Conservation (phyloP, 1,140 invertebrate genomes). For the Camponotus floridanus region DNA sequence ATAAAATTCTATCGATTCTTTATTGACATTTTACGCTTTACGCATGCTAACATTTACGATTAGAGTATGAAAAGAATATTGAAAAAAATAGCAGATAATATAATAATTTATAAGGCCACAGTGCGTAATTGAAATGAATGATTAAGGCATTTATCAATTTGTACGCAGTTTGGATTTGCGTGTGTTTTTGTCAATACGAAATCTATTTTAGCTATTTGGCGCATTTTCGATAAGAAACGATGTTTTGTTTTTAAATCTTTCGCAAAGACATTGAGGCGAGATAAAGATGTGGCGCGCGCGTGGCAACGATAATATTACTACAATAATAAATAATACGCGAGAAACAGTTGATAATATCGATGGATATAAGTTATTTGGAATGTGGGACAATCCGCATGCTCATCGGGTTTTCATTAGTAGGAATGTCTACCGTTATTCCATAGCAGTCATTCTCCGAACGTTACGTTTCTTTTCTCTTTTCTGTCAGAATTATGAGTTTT, state of each 20-base stretch:
- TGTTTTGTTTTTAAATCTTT: slow-evolving; percentile 20
- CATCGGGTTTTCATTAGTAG: neutral
- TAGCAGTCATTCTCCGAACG: slow-evolving; percentile 31
- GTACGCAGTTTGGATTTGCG: neutral
- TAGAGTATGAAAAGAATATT: neutral
- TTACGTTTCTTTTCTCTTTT: slow-evolving; percentile 39
- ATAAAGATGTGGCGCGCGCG: slow-evolving; percentile 24
- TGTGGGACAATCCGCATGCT: slow-evolving; percentile 15
- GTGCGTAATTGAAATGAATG: neutral
- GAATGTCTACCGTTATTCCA: slow-evolving; percentile 1
- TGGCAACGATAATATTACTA: slow-evolving; percentile 44
- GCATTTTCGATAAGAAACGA: slow-evolving; percentile 28
- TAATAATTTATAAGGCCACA: neutral
- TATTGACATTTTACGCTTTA: neutral
- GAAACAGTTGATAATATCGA: slow-evolving; percentile 25
- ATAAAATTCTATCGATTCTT: slow-evolving; percentile 1
- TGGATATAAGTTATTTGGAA: slow-evolving; percentile 47
- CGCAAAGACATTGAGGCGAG: neutral
- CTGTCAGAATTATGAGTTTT: slow-evolving; percentile 62
- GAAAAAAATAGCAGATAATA: neutral
- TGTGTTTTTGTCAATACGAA: neutral
- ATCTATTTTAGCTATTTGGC: neutral
- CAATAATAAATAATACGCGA: slow-evolving; percentile 26
- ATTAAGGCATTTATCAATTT: neutral
- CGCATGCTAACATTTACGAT: neutral